phyloP scores from a whole-genome alignment of 30 jellyfish, hydroid and myxozoan species.

The Turritopsis rubra region DNA sequence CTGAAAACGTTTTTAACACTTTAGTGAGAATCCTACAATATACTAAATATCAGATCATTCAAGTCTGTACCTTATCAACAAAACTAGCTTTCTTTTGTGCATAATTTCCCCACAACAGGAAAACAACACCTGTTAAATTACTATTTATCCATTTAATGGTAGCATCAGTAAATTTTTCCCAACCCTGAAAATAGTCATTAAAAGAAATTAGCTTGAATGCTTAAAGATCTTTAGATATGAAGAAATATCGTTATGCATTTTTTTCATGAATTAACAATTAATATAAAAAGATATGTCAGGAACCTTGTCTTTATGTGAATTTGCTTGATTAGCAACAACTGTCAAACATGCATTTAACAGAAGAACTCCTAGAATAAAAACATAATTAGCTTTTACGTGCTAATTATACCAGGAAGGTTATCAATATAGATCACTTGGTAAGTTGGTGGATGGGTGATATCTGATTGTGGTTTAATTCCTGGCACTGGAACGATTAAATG shows the following conservation, averaged over 20 bases:
- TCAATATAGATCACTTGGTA: background rate
- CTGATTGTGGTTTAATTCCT: too few species aligned
- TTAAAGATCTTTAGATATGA: too few species aligned
- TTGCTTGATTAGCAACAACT: slow-evolving; percentile 82
- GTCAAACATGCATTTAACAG: slow-evolving; percentile 91
- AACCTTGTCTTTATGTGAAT: slow-evolving; percentile 97
- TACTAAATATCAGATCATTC: background rate
- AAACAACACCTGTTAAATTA: slow-evolving; percentile 67
- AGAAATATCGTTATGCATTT: too few species aligned
- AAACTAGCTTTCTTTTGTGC: slow-evolving; percentile 97
- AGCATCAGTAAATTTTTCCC: slow-evolving; percentile 99
- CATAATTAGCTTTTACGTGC: background rate
- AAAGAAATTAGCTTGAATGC: too few species aligned
- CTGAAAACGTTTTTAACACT: background rate
- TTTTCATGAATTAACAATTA: background rate
- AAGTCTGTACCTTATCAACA: slow-evolving; percentile 85
- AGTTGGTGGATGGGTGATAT: too few species aligned
- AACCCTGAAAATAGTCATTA: slow-evolving; percentile 56
- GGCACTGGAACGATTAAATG: too few species aligned
- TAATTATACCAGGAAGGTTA: background rate
- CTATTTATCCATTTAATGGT: slow-evolving; percentile 78
- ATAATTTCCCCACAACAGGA: slow-evolving; percentile 96
- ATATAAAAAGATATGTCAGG: background rate
- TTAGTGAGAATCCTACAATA: background rate
- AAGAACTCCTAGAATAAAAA: slow-evolving; percentile 64